Evolutionary conservation across 2,888 invertebrate species (phyloP).

Genomic region (Tridacna gigas): DNA sequence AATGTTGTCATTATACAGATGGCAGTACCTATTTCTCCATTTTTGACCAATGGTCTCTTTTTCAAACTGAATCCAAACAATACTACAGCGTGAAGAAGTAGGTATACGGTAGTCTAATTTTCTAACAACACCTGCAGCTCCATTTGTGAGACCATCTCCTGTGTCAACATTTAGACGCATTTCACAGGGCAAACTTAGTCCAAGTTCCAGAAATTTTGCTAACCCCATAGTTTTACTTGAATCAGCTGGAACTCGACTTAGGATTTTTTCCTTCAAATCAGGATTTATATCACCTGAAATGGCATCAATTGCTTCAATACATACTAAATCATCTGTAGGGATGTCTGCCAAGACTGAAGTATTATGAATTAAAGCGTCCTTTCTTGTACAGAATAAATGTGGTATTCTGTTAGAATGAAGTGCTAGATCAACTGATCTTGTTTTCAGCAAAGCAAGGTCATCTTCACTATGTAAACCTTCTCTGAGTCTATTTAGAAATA

Average conservation of each 20-base stretch:
- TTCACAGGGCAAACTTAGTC: conserved; percentile 44
- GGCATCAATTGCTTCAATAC: conserved; percentile 42
- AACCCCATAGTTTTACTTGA: conserved; percentile 56
- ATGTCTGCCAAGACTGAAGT: background rate
- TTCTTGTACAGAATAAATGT: conserved; percentile 22
- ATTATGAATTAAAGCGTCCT: conserved; percentile 24
- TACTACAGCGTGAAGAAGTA: conserved; percentile 40
- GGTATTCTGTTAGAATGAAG: background rate
- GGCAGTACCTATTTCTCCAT: conserved; percentile 37
- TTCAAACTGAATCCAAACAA: conserved; percentile 64
- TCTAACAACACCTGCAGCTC: conserved; percentile 52
- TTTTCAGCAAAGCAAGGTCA: conserved; percentile 15
- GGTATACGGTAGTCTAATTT: conserved; percentile 48
- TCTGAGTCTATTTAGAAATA: conserved; percentile 59
- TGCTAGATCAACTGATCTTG: background rate
- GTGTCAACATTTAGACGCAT: conserved; percentile 54
- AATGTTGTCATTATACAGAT: conserved; percentile 39
- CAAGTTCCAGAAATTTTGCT: conserved; percentile 34
- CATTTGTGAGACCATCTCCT: conserved; percentile 68
- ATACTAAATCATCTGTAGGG: background rate
- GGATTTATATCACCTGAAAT: conserved; percentile 48
- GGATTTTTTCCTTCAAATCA: conserved; percentile 30
- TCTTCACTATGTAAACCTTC: conserved; percentile 33
- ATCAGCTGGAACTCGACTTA: conserved; percentile 52
- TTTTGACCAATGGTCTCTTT: conserved; percentile 35